A percentile compares a stretch with the other conserved stretches of the same genome.
phyloP scores from a whole-genome alignment of 1,140 invertebrate genomes.

The Caerostris darwini region DNA sequence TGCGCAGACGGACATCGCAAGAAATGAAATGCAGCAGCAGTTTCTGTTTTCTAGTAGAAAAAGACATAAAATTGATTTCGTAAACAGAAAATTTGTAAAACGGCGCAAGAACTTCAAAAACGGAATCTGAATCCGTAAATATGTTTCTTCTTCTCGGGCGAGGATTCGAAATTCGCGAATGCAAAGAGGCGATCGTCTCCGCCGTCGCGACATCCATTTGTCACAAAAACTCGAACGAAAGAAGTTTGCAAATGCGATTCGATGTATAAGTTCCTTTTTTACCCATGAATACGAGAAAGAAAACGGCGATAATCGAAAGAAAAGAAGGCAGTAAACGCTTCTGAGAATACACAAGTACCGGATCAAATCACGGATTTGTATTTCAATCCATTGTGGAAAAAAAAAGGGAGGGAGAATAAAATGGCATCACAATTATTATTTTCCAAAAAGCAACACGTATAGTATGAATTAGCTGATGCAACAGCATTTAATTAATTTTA shows the following conservation, averaged over 20 bases:
- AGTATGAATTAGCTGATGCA: no score
- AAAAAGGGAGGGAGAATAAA: no score
- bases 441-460: no score
- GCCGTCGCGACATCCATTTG: slow-evolving; percentile 23
- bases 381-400: not conserved
- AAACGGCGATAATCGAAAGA: slow-evolving; percentile 1
- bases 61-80: slow-evolving; percentile 21
- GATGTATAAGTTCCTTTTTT: not conserved
- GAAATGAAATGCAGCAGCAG: slow-evolving; percentile 18
- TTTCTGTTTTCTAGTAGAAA: not conserved
- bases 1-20: not conserved
- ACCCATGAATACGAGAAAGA: not conserved
- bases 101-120: slow-evolving; percentile 18
- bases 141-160: not conserved
- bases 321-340: slow-evolving; percentile 14
- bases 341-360: not conserved
- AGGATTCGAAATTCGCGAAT: slow-evolving; percentile 12
- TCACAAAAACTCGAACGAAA: slow-evolving; percentile 30
- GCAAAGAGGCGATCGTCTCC: slow-evolving; percentile 8
- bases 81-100: slow-evolving; percentile 32
- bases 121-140: slow-evolving; percentile 33
- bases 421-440: no score
- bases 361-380: slow-evolving; percentile 9
- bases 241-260: slow-evolving; percentile 30
- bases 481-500: no score